phyloP scores from a whole-genome alignment of 2,113 vertebrate species.

The Periophthalmodon schlosseri region DNA sequence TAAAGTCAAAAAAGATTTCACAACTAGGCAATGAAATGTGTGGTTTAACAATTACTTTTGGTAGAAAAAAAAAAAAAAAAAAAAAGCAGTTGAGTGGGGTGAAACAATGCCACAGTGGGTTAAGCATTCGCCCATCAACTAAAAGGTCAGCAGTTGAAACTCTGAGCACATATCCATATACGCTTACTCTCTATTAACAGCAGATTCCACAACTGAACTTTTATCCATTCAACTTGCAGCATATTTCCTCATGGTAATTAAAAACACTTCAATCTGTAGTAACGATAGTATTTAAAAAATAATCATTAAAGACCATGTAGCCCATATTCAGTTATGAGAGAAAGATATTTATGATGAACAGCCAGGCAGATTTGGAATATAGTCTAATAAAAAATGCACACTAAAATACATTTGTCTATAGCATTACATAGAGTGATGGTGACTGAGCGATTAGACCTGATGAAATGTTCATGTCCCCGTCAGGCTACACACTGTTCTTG shows the following conservation, averaged over 20 bases:
- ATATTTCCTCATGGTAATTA: background rate
- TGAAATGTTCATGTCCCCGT: slow-evolving; percentile 58
- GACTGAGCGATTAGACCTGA: slow-evolving; percentile 46
- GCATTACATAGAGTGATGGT: slow-evolving; percentile 21
- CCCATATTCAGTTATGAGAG: background rate
- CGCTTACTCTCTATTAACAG: no score
- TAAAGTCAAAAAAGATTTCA: no score
- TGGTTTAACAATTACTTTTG: no score
- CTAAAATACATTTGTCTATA: slow-evolving; percentile 21
- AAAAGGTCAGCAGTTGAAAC: no score
- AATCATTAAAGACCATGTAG: background rate
- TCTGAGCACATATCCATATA: no score
- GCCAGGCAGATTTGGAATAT: no score
- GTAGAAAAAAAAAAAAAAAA: no score
- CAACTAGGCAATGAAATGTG: no score
- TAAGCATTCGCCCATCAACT: no score
- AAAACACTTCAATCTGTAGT: background rate
- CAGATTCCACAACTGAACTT: background rate
- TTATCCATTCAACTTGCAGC: background rate
- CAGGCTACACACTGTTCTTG: slow-evolving; percentile 24
- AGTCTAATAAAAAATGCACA: background rate
- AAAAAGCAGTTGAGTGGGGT: no score
- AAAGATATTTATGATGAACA: background rate
- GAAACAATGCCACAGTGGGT: no score
- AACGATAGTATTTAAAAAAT: no score